Evolutionary conservation across 2,888 invertebrate species (phyloP).

Genomic region (Cataglyphis cursor): DNA sequence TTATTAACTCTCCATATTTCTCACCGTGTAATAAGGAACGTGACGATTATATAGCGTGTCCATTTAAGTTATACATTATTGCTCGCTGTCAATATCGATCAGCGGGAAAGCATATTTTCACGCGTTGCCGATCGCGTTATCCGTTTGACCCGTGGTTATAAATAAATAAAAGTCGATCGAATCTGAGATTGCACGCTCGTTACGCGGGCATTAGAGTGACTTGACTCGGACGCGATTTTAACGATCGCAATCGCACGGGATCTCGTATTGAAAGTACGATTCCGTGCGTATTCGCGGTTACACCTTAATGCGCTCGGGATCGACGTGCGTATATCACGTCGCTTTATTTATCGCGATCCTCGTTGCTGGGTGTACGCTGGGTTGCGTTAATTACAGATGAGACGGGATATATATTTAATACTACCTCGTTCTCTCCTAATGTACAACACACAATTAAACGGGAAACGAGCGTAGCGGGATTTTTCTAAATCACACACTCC

Average conservation of each 20-base stretch:
- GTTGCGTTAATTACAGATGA: background rate
- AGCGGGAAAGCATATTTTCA: slow-evolving; percentile 23
- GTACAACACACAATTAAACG: slow-evolving; percentile 5
- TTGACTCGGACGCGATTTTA: slow-evolving; percentile 3
- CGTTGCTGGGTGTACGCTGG: background rate
- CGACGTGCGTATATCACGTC: background rate
- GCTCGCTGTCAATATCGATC: slow-evolving; percentile 15
- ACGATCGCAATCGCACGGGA: background rate
- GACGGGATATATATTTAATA: background rate
- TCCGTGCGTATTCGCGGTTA: background rate
- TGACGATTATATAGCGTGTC: background rate
- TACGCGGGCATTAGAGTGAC: slow-evolving; percentile 14
- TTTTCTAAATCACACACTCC: background rate
- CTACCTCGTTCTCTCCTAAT: background rate
- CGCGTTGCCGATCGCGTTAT: background rate
- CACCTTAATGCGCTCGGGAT: slow-evolving; percentile 9
- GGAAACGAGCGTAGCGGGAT: slow-evolving; percentile 4
- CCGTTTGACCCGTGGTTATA: background rate
- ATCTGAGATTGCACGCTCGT: background rate
- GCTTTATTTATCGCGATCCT: background rate
- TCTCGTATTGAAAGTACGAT: slow-evolving; percentile 15
- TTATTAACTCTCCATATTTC: background rate
- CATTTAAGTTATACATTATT: slow-evolving; percentile 17
- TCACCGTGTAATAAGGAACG: background rate
- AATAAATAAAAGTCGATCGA: slow-evolving; percentile 23